Conservation (phyloP, 2,888 invertebrate genomes). For the Mycalesis mineus region DNA sequence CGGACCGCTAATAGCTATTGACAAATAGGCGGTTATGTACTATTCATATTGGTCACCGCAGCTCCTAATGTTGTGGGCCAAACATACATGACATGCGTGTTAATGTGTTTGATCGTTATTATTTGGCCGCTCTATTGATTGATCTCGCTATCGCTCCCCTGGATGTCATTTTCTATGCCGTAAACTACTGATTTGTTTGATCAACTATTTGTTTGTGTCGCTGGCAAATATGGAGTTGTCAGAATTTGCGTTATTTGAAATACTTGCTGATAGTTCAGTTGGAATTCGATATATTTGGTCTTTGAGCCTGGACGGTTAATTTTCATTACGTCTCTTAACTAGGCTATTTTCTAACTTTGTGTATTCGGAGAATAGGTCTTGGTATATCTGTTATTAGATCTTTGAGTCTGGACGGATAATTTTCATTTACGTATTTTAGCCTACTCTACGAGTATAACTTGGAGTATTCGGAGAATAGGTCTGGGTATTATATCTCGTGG, state of each 20-base stretch:
- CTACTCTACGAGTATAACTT: too few species aligned
- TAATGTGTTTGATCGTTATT: conserved; percentile 46
- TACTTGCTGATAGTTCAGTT: not conserved
- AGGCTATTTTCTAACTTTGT: too few species aligned
- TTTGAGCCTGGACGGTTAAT: too few species aligned
- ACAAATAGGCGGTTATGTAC: conserved; percentile 49
- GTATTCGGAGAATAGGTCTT: too few species aligned
- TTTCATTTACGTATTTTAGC: too few species aligned
- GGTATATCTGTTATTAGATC: too few species aligned
- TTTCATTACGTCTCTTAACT: too few species aligned
- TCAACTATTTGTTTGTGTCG: conserved; percentile 4
- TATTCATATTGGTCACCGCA: conserved; percentile 31
- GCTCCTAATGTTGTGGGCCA: conserved; percentile 32
- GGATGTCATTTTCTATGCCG: conserved; percentile 20
- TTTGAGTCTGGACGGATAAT: too few species aligned
- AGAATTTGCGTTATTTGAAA: not conserved
- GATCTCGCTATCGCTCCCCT: conserved; percentile 33
- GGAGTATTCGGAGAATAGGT: too few species aligned
- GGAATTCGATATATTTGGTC: too few species aligned
- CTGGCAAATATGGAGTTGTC: conserved; percentile 7
- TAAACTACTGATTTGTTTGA: conserved; percentile 17
- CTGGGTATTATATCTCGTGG: too few species aligned
- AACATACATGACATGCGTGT: conserved; percentile 43
- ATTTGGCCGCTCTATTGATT: conserved; percentile 47
- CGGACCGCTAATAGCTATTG: conserved; percentile 64